Evolutionary conservation across 2,113 vertebrate species (phyloP).

Genomic region (Colossoma macropomum): DNA sequence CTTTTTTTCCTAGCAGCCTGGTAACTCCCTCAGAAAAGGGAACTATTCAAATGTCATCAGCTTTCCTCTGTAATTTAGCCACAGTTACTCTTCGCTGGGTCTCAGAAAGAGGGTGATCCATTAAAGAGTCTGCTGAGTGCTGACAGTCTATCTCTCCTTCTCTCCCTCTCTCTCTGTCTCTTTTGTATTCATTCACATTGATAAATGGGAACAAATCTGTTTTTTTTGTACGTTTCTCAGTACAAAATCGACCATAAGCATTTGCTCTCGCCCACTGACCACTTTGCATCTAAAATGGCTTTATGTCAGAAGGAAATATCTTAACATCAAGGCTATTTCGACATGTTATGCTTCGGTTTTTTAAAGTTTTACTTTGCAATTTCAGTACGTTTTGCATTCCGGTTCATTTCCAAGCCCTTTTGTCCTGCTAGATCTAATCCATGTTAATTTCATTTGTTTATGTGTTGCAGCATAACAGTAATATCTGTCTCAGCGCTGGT

Average conservation of each 20-base stretch:
- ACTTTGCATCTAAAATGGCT: too few species aligned
- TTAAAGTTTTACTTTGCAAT: too few species aligned
- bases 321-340: not conserved
- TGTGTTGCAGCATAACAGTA: not conserved
- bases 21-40: not conserved
- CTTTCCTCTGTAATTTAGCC: not conserved
- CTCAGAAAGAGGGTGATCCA: not conserved
- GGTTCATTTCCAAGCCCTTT: not conserved
- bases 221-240: too few species aligned
- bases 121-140: not conserved
- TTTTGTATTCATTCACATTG: too few species aligned
- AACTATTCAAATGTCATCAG: not conserved
- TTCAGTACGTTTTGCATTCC: too few species aligned
- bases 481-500: not conserved
- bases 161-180: too few species aligned
- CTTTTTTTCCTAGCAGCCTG: not conserved
- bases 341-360: not conserved
- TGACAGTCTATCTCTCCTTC: not conserved
- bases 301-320: not conserved
- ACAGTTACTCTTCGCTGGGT: not conserved
- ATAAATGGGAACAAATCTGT: too few species aligned
- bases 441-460: not conserved
- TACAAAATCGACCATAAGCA: too few species aligned
- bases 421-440: not conserved
- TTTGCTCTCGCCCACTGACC: too few species aligned